Conservation (phyloP, 1,140 invertebrate species). For the Halictus rubicundus region DNA sequence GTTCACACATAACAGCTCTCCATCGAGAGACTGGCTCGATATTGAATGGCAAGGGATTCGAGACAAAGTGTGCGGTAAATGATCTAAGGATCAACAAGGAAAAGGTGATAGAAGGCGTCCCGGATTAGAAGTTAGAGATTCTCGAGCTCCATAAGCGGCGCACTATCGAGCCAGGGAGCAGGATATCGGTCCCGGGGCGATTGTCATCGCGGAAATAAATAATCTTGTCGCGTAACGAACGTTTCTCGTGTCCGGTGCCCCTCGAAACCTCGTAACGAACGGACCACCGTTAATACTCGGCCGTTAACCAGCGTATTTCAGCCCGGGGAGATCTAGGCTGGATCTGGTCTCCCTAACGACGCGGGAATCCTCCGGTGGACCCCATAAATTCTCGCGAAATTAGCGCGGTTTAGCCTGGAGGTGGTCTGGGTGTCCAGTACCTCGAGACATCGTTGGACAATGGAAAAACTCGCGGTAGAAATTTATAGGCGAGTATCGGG, state of each 20-base stretch:
- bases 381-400: slow-evolving; percentile 1
- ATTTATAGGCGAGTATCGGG: not conserved
- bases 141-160: too few relatives aligned
- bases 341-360: not conserved
- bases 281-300: not conserved
- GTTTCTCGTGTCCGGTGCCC: not conserved
- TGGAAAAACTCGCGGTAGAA: not conserved
- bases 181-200: not conserved
- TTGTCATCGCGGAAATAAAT: not conserved
- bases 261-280: not conserved
- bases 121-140: too few relatives aligned
- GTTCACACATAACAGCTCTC: too few relatives aligned
- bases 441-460: not conserved
- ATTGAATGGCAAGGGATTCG: too few relatives aligned
- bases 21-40: too few relatives aligned
- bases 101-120: too few relatives aligned
- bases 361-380: not conserved
- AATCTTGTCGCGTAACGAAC: not conserved
- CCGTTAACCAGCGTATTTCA: not conserved
- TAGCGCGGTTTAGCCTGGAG: not conserved
- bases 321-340: not conserved
- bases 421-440: too few relatives aligned
- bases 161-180: too few relatives aligned
- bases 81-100: too few relatives aligned
- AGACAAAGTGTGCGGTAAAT: too few relatives aligned